phyloP scores from a whole-genome alignment of 2,888 invertebrate species.

The Xylota segnis region DNA sequence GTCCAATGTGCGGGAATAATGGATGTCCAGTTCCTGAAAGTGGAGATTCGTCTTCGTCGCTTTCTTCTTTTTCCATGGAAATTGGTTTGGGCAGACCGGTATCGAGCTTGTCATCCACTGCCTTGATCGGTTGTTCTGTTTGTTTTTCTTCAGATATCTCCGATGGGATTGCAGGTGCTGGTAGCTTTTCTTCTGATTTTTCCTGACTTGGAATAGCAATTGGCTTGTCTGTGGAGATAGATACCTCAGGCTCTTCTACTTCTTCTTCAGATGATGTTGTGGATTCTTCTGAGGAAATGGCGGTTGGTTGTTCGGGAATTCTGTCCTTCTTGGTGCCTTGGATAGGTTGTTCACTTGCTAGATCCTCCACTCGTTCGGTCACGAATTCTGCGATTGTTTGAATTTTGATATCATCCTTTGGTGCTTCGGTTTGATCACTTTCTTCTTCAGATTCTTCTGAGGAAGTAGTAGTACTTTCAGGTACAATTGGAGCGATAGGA shows the following conservation, averaged over 20 bases:
- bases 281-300: conserved; percentile 39
- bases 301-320: conserved; percentile 23
- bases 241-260: conserved; percentile 40
- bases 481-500: not conserved
- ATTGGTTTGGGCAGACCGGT: conserved; percentile 69
- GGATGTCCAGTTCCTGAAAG: conserved; percentile 80
- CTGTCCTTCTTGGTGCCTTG: conserved; percentile 69
- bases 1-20: conserved; percentile 78
- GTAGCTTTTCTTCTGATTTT: conserved; percentile 28
- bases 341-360: conserved; percentile 40
- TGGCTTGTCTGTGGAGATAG: conserved; percentile 36
- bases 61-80: conserved; percentile 59
- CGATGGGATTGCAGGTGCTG: conserved; percentile 51
- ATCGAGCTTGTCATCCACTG: conserved; percentile 23
- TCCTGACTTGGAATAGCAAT: conserved; percentile 11
- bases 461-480: conserved; percentile 35
- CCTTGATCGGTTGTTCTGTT: conserved; percentile 35
- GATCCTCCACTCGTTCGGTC: conserved; percentile 77
- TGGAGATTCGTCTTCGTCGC: conserved; percentile 72
- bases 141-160: conserved; percentile 49
- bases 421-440: conserved; percentile 37
- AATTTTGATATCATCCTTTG: conserved; percentile 60
- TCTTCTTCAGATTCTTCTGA: conserved; percentile 59
- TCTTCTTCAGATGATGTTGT: conserved; percentile 75
- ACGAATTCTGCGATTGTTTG: conserved; percentile 77